A percentile compares a stretch with the other conserved stretches of the same genome.
These are phyloP conservation scores for Dipodomys stephensi DNA, from an alignment of 2,113 vertebrate species.

Conservation along the genomic window DNA sequence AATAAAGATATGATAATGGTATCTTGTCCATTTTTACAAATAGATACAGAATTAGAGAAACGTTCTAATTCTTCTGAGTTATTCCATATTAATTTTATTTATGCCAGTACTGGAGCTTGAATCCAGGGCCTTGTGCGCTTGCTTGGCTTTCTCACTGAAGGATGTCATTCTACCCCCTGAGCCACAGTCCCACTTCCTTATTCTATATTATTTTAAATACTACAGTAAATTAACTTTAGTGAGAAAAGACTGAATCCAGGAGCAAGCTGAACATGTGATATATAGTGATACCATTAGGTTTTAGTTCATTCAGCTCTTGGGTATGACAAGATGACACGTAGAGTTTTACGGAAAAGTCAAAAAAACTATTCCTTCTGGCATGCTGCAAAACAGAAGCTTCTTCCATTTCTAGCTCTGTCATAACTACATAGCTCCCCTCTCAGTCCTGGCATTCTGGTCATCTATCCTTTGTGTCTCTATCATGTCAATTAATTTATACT, in stretches of 20 bases:
- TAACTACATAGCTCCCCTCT: background rate
- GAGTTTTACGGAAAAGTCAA: background rate
- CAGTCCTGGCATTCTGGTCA: background rate
- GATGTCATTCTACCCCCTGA: too few relatives aligned
- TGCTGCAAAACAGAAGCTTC: background rate
- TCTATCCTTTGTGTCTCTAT: background rate
- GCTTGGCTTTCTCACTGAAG: too few relatives aligned
- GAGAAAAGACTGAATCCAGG: background rate
- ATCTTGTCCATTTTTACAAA: background rate
- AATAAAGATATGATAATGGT: background rate
- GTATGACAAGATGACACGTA: background rate
- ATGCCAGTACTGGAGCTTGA: too few relatives aligned
- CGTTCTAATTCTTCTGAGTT: background rate
- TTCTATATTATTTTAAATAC: background rate
- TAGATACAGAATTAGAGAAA: background rate
- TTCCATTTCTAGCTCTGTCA: constrained; percentile 35
- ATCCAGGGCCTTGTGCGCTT: too few relatives aligned
- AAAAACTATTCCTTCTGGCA: background rate
- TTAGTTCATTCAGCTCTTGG: background rate
- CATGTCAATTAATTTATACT: background rate
- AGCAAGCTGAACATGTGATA: background rate
- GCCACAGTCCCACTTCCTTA: too few relatives aligned
- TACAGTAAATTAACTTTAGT: background rate
- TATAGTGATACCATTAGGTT: background rate
- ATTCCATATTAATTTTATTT: background rate